phyloP scores from a whole-genome alignment of 2,888 invertebrate species.

The Trichacis sp. region DNA sequence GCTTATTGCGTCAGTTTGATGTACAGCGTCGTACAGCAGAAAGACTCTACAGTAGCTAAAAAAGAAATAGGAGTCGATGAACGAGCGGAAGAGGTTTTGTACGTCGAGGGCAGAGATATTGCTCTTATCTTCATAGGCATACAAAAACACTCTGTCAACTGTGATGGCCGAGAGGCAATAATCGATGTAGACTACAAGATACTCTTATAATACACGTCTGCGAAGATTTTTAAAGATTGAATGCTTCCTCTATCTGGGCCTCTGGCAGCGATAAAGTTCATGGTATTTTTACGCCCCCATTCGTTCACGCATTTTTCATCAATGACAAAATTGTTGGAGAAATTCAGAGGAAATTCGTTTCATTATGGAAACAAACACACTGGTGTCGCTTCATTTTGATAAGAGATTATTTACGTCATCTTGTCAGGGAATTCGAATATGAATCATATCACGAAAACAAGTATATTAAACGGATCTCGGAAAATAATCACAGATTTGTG shows the following conservation, averaged over 20 bases:
- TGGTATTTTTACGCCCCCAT: background rate
- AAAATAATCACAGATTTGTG: too few species aligned
- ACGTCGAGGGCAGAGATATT: constrained; percentile 55
- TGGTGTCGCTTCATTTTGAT: too few species aligned
- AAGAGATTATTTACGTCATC: too few species aligned
- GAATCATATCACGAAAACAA: too few species aligned
- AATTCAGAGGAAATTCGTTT: background rate
- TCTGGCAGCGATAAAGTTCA: background rate
- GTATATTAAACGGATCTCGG: too few species aligned
- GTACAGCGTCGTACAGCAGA: constrained; percentile 1
- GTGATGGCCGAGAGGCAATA: constrained; percentile 39
- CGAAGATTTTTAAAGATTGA: constrained; percentile 22
- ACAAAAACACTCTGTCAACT: constrained; percentile 62
- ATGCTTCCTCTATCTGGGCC: constrained; percentile 19
- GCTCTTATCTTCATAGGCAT: constrained; percentile 53
- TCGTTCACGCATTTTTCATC: background rate
- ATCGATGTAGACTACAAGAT: constrained; percentile 15
- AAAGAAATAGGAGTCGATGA: constrained; percentile 33
- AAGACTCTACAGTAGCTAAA: constrained; percentile 17
- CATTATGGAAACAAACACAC: too few species aligned
- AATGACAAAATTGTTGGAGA: background rate
- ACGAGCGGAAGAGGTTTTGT: constrained; percentile 59
- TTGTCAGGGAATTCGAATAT: too few species aligned
- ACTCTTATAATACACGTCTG: constrained; percentile 4
- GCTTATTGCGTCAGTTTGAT: too few species aligned